These are phyloP conservation scores for Spongia lamella DNA, from an alignment of 37 sponge, comb jelly and placozoan species.

Conservation along the genomic window DNA sequence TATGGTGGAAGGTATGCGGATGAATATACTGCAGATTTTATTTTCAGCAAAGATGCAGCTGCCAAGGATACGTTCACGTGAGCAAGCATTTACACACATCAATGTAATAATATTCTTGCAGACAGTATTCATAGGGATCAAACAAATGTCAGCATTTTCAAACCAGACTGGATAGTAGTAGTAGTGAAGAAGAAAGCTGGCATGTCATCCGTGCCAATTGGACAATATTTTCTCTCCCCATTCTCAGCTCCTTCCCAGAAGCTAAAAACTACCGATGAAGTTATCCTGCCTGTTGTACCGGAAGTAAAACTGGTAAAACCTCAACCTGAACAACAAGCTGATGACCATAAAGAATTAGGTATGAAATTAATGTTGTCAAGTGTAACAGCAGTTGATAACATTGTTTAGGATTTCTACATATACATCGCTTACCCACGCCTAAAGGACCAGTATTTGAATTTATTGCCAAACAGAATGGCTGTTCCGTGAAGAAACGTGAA, in stretches of 20 bases:
- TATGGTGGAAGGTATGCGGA: constrained; percentile 34
- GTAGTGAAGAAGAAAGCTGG: constrained; percentile 6
- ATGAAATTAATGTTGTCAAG: too few species aligned
- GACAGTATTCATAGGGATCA: constrained; percentile 31
- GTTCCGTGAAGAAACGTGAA: not conserved
- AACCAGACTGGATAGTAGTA: constrained; percentile 32
- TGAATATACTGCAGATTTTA: constrained; percentile 29
- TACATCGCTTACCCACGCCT: not conserved
- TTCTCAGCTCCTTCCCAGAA: not conserved
- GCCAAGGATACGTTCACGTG: constrained; percentile 49
- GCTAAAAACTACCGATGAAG: not conserved
- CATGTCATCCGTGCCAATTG: constrained; percentile 12
- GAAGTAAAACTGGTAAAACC: not conserved
- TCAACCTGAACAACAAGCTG: not conserved
- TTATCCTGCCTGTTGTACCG: not conserved
- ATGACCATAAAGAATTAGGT: too few species aligned
- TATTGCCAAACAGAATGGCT: constrained; percentile 13
- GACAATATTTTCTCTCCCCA: constrained; percentile 32
- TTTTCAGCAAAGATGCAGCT: constrained; percentile 57
- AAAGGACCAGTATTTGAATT: constrained; percentile 6
- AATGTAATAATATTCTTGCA: not conserved
- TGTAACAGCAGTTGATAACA: too few species aligned
- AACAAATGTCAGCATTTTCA: constrained; percentile 20
- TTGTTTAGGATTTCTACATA: not conserved
- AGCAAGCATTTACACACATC: not conserved